A percentile compares a stretch with the other conserved stretches of the same genome.
phyloP scores from a whole-genome alignment of 2,888 invertebrate species.

The Heteropelma amictum region DNA sequence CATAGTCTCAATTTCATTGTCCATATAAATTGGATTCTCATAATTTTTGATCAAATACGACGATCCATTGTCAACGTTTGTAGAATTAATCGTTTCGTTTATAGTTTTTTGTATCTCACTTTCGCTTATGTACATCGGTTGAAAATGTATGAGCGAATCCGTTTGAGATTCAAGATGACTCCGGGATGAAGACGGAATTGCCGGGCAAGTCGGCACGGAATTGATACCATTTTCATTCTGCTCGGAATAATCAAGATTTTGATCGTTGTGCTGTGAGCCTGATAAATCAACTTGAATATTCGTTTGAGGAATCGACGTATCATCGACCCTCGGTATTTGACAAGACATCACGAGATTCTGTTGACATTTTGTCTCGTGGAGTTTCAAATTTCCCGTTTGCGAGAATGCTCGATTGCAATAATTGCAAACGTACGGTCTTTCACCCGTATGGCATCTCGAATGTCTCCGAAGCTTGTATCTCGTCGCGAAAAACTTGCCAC shows the following conservation, averaged over 20 bases:
- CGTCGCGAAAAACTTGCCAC: slow-evolving; percentile 74
- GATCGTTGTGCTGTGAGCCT: background rate
- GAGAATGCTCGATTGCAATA: slow-evolving; percentile 73
- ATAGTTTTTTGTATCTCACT: slow-evolving; percentile 74
- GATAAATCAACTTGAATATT: slow-evolving; percentile 7
- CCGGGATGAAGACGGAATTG: background rate
- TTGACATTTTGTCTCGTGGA: slow-evolving; percentile 71
- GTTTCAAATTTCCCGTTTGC: slow-evolving; percentile 73
- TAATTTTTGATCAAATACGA: too few species aligned
- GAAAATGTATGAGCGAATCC: slow-evolving; percentile 64
- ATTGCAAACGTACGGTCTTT: slow-evolving; percentile 71
- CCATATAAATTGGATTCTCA: slow-evolving; percentile 71
- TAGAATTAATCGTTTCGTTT: slow-evolving; percentile 73
- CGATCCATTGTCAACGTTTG: slow-evolving; percentile 63
- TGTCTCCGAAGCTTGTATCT: slow-evolving; percentile 73
- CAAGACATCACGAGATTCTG: slow-evolving; percentile 59
- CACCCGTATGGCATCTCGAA: slow-evolving; percentile 72
- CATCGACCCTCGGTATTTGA: slow-evolving; percentile 34
- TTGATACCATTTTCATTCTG: slow-evolving; percentile 1
- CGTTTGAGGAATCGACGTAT: background rate
- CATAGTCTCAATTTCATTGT: slow-evolving; percentile 72
- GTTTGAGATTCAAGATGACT: slow-evolving; percentile 21
- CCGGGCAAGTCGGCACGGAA: slow-evolving; percentile 14
- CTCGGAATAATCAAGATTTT: slow-evolving; percentile 16
- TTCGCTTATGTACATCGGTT: slow-evolving; percentile 70